phyloP scores from a whole-genome alignment of 2,888 invertebrate species.

The Erebia palarica region DNA sequence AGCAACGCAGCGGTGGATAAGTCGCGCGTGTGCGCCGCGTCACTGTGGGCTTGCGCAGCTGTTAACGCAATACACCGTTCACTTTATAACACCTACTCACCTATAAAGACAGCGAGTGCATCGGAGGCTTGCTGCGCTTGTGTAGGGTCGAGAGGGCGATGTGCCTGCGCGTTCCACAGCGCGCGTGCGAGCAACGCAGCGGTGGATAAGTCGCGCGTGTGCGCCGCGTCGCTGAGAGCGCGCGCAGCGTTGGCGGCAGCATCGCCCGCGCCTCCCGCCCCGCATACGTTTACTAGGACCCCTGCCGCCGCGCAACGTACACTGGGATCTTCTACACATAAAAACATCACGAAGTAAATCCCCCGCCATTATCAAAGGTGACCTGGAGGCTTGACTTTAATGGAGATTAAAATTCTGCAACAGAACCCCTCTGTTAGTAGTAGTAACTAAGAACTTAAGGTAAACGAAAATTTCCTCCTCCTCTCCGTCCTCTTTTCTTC shows the following conservation, averaged over 20 bases:
- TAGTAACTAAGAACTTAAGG: no score
- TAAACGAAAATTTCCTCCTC: no score
- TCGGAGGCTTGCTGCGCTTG: constrained; percentile 57
- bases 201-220: constrained; percentile 52
- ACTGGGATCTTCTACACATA: constrained; percentile 81
- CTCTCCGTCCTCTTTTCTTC: no score
- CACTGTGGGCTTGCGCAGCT: no score
- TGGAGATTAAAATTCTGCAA: no score
- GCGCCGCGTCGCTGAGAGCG: constrained; percentile 64
- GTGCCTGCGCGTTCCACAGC: constrained; percentile 61
- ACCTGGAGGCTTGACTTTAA: no score
- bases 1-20: no score
- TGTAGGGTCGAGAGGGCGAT: constrained; percentile 50
- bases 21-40: no score
- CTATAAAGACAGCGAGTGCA: constrained; percentile 47
- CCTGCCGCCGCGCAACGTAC: constrained; percentile 90
- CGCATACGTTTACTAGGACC: constrained; percentile 89
- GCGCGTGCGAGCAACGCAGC: constrained; percentile 58
- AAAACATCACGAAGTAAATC: not conserved
- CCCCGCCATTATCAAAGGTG: not conserved
- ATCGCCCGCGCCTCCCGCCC: constrained; percentile 72
- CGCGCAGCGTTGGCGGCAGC: constrained; percentile 59
- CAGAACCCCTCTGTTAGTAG: no score
- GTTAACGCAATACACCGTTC: no score
- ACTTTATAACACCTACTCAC: constrained; percentile 19